A percentile compares a stretch with the other conserved stretches of the same genome.
These are phyloP conservation scores for Mimas tiliae DNA, from an alignment of 2,888 invertebrate species.

Conservation along the genomic window DNA sequence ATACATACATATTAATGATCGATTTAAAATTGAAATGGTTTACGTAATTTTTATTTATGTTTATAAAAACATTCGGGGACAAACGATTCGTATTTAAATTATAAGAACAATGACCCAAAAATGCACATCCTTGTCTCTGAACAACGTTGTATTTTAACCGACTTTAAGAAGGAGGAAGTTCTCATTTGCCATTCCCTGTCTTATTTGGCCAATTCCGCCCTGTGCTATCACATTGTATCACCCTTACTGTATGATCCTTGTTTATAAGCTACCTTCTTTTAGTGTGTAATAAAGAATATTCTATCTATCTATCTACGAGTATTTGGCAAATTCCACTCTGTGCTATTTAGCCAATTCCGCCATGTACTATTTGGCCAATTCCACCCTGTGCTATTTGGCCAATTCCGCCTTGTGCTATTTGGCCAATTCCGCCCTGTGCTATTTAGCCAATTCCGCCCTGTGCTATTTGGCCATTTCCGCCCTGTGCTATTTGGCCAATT, in stretches of 20 bases:
- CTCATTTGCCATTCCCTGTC: conserved; percentile 35
- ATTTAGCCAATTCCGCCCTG: too few relatives aligned
- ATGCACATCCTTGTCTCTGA: neutral
- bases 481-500: too few relatives aligned
- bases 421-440: too few relatives aligned
- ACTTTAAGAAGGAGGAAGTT: neutral
- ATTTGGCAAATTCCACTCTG: conserved; percentile 33
- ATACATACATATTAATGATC: neutral
- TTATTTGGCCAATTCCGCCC: conserved; percentile 21
- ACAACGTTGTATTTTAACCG: neutral
- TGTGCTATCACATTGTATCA: too few relatives aligned
- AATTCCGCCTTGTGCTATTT: conserved; percentile 35
- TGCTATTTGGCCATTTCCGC: too few relatives aligned
- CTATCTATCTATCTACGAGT: too few relatives aligned
- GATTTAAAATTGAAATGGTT: neutral
- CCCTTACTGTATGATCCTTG: too few relatives aligned
- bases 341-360: conserved; percentile 40
- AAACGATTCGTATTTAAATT: neutral
- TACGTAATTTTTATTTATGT: conserved; percentile 5
- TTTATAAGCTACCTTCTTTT: too few relatives aligned
- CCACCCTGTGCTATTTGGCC: conserved; percentile 41
- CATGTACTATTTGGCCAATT: conserved; percentile 32
- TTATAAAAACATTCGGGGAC: neutral
- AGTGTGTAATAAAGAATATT: too few relatives aligned
- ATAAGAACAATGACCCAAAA: neutral